A percentile compares a stretch with the other conserved stretches of the same genome.
Evolutionary conservation across 2,113 vertebrate species (phyloP).

Genomic region (Coturnix japonica): DNA sequence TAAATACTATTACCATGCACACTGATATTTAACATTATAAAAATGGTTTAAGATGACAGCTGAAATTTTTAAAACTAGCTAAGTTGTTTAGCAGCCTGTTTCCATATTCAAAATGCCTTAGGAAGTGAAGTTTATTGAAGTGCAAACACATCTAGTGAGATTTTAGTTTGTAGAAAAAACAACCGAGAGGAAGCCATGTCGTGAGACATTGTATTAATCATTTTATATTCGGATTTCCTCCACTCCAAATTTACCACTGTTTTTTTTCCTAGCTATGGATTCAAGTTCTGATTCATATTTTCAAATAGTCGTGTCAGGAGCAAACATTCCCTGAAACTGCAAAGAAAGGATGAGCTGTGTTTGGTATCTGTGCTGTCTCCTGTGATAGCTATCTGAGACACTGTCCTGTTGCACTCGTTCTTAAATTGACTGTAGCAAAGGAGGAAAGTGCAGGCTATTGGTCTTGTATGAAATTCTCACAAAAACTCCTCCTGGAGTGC

Average conservation of each 20-base stretch:
- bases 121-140: background rate
- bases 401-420: background rate
- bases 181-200: background rate
- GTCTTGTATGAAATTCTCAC: background rate
- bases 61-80: background rate
- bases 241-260: background rate
- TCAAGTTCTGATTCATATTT: background rate
- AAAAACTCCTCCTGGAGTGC: background rate
- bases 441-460: accelerated
- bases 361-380: background rate
- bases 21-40: background rate
- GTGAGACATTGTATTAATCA: background rate
- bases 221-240: background rate
- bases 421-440: background rate
- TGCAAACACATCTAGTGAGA: background rate
- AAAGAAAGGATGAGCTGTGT: background rate
- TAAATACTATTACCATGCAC: background rate
- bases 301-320: background rate
- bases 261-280: background rate
- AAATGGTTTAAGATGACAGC: background rate
- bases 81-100: background rate
- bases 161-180: constrained; percentile 2
- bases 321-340: background rate
- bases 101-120: background rate
- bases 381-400: background rate